Percentiles rank a stretch among this genome's conserved stretches.
These are phyloP conservation scores for Amphimedon queenslandica DNA, from an alignment of 37 sponge, comb jelly and placozoan genomes.

Conservation along the genomic window DNA sequence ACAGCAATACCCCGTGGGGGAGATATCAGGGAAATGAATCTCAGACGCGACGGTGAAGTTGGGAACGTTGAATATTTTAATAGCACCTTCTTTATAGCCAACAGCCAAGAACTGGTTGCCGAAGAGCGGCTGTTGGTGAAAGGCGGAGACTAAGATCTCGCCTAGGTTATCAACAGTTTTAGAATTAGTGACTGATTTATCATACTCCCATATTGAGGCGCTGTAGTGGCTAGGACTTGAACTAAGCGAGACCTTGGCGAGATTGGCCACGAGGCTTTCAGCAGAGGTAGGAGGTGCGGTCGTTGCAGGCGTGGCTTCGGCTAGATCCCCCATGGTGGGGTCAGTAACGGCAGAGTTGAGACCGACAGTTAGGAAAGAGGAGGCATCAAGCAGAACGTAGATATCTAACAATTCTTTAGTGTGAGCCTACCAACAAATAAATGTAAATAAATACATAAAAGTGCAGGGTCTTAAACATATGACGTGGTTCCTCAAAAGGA, in stretches of 20 bases:
- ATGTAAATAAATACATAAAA: neutral
- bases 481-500: too few relatives aligned
- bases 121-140: constrained; percentile 20
- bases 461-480: too few relatives aligned
- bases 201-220: constrained; percentile 41
- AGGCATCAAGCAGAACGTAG: constrained; percentile 23
- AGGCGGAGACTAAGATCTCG: constrained; percentile 13
- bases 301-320: neutral
- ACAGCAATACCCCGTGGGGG: constrained; percentile 11
- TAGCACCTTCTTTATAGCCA: constrained; percentile 27
- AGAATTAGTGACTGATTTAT: constrained; percentile 13
- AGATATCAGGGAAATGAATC: constrained; percentile 40
- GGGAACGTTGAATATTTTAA: constrained; percentile 61
- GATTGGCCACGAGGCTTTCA: neutral
- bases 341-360: neutral
- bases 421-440: constrained; percentile 16
- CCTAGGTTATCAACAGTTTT: constrained; percentile 17
- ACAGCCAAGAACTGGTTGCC: constrained; percentile 47
- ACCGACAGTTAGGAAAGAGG: constrained; percentile 45
- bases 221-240: neutral
- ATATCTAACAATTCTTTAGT: constrained; percentile 25
- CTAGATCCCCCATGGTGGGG: neutral
- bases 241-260: neutral
- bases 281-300: neutral
- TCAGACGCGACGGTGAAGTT: constrained; percentile 43